Conservation (phyloP, 2,113 vertebrate species). For the Rhombomys opimus region DNA sequence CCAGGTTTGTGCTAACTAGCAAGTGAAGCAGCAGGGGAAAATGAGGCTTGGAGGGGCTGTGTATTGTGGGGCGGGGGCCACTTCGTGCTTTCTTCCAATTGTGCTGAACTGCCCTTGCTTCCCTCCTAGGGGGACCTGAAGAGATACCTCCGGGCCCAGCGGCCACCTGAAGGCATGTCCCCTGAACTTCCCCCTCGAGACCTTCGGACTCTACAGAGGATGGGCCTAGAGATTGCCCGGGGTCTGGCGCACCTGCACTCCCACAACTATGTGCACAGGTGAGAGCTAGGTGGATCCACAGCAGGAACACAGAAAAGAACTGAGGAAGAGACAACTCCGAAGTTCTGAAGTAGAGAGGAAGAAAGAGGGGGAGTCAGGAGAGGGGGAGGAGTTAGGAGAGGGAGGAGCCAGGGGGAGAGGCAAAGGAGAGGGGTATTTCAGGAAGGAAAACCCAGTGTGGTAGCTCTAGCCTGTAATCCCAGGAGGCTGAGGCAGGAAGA, state of each 20-base stretch:
- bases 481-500: not conserved
- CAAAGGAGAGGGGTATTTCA: too few species aligned
- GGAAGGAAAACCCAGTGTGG: too few species aligned
- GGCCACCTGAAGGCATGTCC: constrained; percentile 93
- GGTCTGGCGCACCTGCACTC: constrained; percentile 95
- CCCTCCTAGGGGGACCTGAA: constrained; percentile 92
- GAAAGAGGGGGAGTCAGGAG: not conserved
- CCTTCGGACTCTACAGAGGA: constrained; percentile 93
- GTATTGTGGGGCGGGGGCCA: not conserved
- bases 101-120: not conserved
- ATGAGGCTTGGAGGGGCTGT: not conserved
- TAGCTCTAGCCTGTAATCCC: not conserved
- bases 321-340: not conserved
- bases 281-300: not conserved
- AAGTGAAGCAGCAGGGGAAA: not conserved
- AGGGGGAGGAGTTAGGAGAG: too few species aligned
- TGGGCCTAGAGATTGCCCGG: constrained; percentile 95
- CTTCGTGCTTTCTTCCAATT: not conserved
- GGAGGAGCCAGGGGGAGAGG: too few species aligned
- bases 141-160: constrained; percentile 93
- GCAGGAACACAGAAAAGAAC: accelerated
- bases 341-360: too few species aligned
- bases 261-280: constrained; percentile 96
- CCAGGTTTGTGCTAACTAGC: not conserved
- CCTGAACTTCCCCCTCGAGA: constrained; percentile 93